A percentile compares a stretch with the other conserved stretches of the same genome.
Conservation (phyloP, 1,140 invertebrate species). For the Holotrichia oblita region DNA sequence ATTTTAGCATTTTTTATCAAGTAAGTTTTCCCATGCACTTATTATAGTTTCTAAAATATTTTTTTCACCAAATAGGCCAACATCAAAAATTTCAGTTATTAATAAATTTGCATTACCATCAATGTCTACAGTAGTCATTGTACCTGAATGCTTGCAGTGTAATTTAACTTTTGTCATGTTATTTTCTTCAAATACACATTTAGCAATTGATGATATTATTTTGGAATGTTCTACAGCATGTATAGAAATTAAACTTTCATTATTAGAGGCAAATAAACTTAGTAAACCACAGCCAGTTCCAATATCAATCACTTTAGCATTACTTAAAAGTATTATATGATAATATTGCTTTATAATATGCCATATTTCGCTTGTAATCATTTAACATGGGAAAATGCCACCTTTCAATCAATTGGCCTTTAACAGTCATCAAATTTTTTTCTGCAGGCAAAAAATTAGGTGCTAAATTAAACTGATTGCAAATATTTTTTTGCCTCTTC, state of each 20-base stretch:
- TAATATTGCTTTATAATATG: conserved; percentile 72
- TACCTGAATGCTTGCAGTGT: conserved; percentile 66
- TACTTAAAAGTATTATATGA: conserved; percentile 59
- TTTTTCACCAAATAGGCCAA: conserved; percentile 81
- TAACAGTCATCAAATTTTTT: conserved; percentile 53
- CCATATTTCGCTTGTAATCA: conserved; percentile 73
- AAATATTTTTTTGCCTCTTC: conserved; percentile 50
- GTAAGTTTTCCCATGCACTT: conserved; percentile 73
- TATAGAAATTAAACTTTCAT: conserved; percentile 66
- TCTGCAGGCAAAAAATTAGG: conserved; percentile 50
- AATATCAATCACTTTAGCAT: conserved; percentile 71
- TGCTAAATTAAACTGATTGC: conserved; percentile 47
- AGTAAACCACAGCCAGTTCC: conserved; percentile 79
- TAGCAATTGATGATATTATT: conserved; percentile 70
- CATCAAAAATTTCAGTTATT: conserved; percentile 83
- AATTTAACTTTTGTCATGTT: conserved; percentile 60
- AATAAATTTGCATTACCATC: conserved; percentile 63
- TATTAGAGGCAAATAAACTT: conserved; percentile 69
- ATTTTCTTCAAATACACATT: conserved; percentile 67
- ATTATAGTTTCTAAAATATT: conserved; percentile 71
- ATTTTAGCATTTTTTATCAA: conserved; percentile 63
- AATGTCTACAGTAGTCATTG: conserved; percentile 54
- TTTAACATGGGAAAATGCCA: conserved; percentile 89
- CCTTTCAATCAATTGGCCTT: conserved; percentile 66
- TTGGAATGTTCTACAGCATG: conserved; percentile 74